A percentile compares a stretch with the other conserved stretches of the same genome.
Evolutionary conservation across 2,113 vertebrate species (phyloP).

Genomic region (Saccopteryx leptura): DNA sequence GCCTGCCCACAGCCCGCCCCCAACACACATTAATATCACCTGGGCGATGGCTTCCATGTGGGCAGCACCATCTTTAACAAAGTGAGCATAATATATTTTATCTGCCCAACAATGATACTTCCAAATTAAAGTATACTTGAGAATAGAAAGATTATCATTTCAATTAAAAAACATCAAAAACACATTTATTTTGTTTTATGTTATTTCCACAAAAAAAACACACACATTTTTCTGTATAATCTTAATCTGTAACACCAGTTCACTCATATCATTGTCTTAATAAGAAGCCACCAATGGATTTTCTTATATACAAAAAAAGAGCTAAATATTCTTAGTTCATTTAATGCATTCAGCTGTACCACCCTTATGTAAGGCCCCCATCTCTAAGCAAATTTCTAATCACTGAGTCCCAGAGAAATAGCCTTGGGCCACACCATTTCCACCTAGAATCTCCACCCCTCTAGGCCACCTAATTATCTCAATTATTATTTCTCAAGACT

Average conservation of each 20-base stretch:
- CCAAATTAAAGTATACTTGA: neutral
- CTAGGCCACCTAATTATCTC: neutral
- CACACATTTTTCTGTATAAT: neutral
- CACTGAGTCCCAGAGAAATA: neutral
- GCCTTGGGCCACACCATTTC: neutral
- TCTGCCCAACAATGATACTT: neutral
- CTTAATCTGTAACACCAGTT: neutral
- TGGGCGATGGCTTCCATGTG: too few species aligned
- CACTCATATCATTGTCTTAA: neutral
- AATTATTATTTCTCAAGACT: neutral
- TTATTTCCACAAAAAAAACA: neutral
- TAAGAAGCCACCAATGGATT: conserved; percentile 12
- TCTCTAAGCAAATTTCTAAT: conserved; percentile 16
- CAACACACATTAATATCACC: too few species aligned
- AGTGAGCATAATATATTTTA: too few species aligned
- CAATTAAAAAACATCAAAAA: neutral
- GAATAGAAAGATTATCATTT: conserved; percentile 22
- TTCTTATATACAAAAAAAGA: neutral
- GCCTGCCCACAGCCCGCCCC: too few species aligned
- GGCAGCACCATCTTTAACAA: too few species aligned
- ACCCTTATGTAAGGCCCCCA: neutral
- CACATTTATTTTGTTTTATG: neutral
- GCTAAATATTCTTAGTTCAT: conserved; percentile 2
- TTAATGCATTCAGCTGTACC: neutral
- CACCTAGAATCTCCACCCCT: neutral